A percentile compares a stretch with the other conserved stretches of the same genome.
Evolutionary conservation across 2,113 vertebrate genomes (phyloP).

Genomic region (Strix aluco): DNA sequence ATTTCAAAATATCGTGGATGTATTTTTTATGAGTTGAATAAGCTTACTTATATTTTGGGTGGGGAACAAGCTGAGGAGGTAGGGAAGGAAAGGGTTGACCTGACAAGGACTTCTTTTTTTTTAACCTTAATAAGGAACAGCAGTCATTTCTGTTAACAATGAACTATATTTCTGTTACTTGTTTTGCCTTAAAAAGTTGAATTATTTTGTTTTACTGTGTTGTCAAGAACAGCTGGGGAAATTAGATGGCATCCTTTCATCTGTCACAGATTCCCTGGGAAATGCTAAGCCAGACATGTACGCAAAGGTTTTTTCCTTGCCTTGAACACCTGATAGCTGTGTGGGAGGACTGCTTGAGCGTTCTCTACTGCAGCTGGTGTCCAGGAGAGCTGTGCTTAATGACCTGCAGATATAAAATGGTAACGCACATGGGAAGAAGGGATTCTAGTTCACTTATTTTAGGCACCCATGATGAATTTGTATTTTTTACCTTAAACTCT

Average conservation of each 20-base stretch:
- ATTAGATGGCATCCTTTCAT: neutral
- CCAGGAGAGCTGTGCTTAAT: neutral
- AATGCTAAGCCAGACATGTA: neutral
- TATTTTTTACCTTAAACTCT: neutral
- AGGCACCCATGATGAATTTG: accelerated
- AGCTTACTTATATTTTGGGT: neutral
- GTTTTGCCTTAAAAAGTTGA: neutral
- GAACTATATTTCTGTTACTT: neutral
- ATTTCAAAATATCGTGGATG: accelerated
- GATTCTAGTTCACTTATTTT: neutral
- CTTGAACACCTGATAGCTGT: neutral
- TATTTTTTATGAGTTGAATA: neutral
- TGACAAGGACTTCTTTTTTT: neutral
- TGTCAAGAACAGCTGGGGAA: neutral
- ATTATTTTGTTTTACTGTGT: neutral
- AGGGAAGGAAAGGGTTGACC: neutral
- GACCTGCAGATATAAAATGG: neutral
- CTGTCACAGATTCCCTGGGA: neutral
- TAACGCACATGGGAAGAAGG: neutral
- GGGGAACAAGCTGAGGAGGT: neutral
- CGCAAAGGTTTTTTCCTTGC: neutral
- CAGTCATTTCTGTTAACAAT: neutral
- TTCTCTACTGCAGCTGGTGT: neutral
- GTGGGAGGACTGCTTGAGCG: neutral
- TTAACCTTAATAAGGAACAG: neutral